Evolutionary conservation across 1,140 invertebrate genomes (phyloP), one percentile per base, ranked within the genome.

Genomic region (Orussus abietinus): DNA sequence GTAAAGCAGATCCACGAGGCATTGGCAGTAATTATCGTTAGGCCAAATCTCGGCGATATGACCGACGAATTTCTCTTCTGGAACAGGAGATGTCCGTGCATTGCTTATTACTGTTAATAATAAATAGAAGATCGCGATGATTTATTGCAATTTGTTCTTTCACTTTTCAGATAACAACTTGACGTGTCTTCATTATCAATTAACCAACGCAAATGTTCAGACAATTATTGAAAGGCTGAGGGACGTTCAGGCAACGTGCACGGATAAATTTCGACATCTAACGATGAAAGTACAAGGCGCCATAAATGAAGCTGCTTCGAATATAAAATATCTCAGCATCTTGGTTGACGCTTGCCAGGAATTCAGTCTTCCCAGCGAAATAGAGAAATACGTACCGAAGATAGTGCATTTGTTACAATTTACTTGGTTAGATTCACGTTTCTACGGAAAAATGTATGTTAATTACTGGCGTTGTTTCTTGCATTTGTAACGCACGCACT

Each of bases 41-140:
- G 33, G 4, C 42, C n/a, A 38, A 83, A 85, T 54, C 72, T 81
- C 19, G 64, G 80, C 32, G 84, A 82, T 21, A 82, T 89, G 0
- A 75, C 78, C 1, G 88, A 92, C 54, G 89, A 92, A 72, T 85
- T 85, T 48, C 77, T 87, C 44, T 89, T 89, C 69, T 94, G 90
- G 91, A 77, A 83, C 53, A 83, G 86, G 56, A 77, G 86, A 72
- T 85, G 85, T 87, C 71, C 75, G 77, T 74, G 35, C 35, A 26
- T 45, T 44, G 26, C 22, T 44, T 43, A 33, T n/a, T 18, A 40
- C 15, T 9, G 20, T 40, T 35, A 37, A 19, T 37, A 9, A 4
- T 38, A 11, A 32, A 25, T 40, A 18, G 7, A 31, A n/a, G 22
- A 13, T 33, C 25, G 22, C 10, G 20, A 11, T 17, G 4, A 18